Conservation (phyloP, 1,140 invertebrate genomes). For the Brachionus sp. region DNA sequence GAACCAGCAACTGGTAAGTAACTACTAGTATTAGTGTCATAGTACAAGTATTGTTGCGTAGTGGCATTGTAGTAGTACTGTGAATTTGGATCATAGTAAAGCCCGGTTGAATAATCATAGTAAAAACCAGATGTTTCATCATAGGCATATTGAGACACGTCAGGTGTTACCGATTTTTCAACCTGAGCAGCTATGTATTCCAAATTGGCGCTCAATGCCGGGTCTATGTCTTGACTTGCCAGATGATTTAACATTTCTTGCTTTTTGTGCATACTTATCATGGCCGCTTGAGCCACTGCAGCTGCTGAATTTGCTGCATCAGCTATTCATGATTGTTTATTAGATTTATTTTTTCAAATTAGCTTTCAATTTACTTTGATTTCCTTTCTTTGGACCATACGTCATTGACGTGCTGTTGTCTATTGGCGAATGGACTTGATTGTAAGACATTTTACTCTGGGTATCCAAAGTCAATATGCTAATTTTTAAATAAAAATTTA, state of each 20-base stretch:
- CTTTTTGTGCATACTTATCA: slow-evolving; percentile 68
- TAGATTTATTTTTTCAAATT: neutral
- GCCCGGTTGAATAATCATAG: slow-evolving; percentile 82
- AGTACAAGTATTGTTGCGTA: slow-evolving; percentile 86
- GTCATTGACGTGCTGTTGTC: neutral
- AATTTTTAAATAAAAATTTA: neutral
- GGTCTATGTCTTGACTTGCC: slow-evolving; percentile 48
- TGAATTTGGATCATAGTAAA: slow-evolving; percentile 91
- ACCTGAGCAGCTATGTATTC: slow-evolving; percentile 45
- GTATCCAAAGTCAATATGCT: neutral
- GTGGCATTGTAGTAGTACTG: slow-evolving; percentile 72
- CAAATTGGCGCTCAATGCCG: slow-evolving; percentile 50
- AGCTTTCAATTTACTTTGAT: neutral
- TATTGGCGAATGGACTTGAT: neutral
- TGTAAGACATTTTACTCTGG: neutral
- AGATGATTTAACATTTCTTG: slow-evolving; percentile 45
- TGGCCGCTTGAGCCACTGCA: slow-evolving; percentile 81
- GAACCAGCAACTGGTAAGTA: slow-evolving; percentile 46
- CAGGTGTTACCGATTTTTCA: slow-evolving; percentile 68
- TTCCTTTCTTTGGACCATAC: slow-evolving; percentile 19
- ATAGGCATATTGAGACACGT: slow-evolving; percentile 84
- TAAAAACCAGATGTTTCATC: slow-evolving; percentile 94
- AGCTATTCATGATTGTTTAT: neutral
- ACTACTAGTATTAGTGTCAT: slow-evolving; percentile 65
- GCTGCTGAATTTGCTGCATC: slow-evolving; percentile 74